Conservation (phyloP, 2,797 vertebrate genomes). For the Chaetophractus vellerosus region DNA sequence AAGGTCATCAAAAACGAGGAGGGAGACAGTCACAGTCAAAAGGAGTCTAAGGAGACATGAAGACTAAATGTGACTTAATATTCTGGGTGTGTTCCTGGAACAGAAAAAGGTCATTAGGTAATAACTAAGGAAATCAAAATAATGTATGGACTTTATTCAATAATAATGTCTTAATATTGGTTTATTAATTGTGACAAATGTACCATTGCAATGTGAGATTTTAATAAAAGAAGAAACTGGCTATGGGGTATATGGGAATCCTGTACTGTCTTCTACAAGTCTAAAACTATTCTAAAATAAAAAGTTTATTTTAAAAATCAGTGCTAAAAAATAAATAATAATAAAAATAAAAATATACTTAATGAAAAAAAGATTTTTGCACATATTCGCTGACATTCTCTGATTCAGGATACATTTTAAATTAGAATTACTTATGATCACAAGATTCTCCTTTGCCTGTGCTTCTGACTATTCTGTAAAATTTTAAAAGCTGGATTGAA, state of each 20-base stretch:
- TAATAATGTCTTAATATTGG: background rate
- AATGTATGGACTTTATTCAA: background rate
- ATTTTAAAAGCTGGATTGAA: background rate
- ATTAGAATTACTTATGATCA: background rate
- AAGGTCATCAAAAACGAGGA: background rate
- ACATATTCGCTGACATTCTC: background rate
- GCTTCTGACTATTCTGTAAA: background rate
- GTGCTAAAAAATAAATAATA: background rate
- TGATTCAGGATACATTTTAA: background rate
- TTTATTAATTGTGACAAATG: background rate
- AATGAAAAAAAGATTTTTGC: background rate
- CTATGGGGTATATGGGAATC: background rate
- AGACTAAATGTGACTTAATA: too few relatives aligned
- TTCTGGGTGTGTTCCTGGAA: background rate
- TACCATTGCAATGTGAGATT: background rate
- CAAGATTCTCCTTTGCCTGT: background rate
- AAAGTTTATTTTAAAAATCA: background rate
- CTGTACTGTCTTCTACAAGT: background rate
- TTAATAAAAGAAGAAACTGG: background rate
- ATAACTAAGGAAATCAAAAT: background rate
- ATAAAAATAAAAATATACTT: background rate
- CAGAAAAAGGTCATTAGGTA: background rate
- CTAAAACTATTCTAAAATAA: background rate
- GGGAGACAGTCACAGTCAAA: background rate
- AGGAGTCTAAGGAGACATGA: background rate